phyloP scores from a whole-genome alignment of 2,113 vertebrate species.

The Vulpes vulpes region DNA sequence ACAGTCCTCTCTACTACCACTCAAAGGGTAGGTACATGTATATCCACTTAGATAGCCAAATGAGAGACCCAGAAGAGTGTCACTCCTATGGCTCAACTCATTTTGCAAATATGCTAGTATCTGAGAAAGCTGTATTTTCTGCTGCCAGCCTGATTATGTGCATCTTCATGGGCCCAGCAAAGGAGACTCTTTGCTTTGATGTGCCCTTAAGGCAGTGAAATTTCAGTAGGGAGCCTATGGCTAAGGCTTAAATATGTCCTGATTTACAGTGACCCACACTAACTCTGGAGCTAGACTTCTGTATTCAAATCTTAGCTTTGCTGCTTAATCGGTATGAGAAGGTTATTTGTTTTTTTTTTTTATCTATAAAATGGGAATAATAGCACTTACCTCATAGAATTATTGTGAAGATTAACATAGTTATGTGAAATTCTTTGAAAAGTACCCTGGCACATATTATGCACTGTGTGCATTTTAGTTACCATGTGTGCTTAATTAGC shows the following conservation, averaged over 20 bases:
- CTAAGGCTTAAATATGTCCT: not conserved
- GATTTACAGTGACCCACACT: not conserved
- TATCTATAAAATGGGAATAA: not conserved
- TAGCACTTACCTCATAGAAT: not conserved
- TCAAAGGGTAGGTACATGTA: not conserved
- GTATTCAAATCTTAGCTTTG: not conserved
- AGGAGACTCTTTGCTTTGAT: not conserved
- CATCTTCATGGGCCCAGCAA: not conserved
- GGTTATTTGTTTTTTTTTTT: not conserved
- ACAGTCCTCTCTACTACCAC: too few species aligned
- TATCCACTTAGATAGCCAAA: not conserved
- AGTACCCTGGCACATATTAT: not conserved
- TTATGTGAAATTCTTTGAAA: not conserved
- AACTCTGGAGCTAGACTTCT: not conserved
- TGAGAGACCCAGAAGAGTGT: fast-evolving
- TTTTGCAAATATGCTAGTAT: not conserved
- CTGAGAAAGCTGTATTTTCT: not conserved
- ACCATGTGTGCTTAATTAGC: not conserved
- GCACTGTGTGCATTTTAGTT: not conserved
- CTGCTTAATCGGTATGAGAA: not conserved
- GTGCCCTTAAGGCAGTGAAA: not conserved
- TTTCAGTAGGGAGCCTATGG: not conserved
- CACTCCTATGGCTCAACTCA: not conserved
- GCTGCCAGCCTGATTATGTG: not conserved
- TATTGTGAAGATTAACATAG: not conserved